Conservation (phyloP, 2,113 vertebrate species). For the Cyprinodon tularosa region DNA sequence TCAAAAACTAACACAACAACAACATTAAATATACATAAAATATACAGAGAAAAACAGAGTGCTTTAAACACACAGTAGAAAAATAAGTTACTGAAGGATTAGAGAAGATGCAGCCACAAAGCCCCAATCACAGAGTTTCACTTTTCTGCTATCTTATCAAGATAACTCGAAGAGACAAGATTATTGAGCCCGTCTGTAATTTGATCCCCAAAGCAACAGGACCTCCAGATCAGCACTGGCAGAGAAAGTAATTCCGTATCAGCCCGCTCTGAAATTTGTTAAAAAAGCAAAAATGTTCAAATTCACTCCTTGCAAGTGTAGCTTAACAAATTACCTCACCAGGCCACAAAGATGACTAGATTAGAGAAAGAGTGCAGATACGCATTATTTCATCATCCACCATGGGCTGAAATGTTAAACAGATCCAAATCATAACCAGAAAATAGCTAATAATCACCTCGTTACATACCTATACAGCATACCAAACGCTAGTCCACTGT, state of each 20-base stretch:
- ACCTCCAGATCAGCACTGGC: neutral
- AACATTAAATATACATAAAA: constrained; percentile 68
- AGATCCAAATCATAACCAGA: constrained; percentile 74
- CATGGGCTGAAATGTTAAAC: constrained; percentile 64
- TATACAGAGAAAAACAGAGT: constrained; percentile 58
- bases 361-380: constrained; percentile 62
- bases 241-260: constrained; percentile 11
- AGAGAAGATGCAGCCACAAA: constrained; percentile 46
- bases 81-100: constrained; percentile 58
- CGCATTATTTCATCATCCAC: constrained; percentile 63
- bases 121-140: constrained; percentile 28
- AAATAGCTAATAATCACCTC: constrained; percentile 80
- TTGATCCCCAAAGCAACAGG: neutral
- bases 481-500: constrained; percentile 80
- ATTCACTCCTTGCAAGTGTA: constrained; percentile 11
- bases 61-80: constrained; percentile 57
- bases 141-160: constrained; percentile 10
- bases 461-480: constrained; percentile 79
- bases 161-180: constrained; percentile 30
- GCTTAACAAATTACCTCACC: constrained; percentile 20
- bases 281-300: neutral
- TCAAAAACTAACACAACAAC: constrained; percentile 52
- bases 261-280: neutral
- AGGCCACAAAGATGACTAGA: constrained; percentile 32
- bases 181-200: constrained; percentile 1